Base-by-base conservation (phyloP, 2,113 vertebrate species). In the Ictidomys tridecemlineatus region DNA sequence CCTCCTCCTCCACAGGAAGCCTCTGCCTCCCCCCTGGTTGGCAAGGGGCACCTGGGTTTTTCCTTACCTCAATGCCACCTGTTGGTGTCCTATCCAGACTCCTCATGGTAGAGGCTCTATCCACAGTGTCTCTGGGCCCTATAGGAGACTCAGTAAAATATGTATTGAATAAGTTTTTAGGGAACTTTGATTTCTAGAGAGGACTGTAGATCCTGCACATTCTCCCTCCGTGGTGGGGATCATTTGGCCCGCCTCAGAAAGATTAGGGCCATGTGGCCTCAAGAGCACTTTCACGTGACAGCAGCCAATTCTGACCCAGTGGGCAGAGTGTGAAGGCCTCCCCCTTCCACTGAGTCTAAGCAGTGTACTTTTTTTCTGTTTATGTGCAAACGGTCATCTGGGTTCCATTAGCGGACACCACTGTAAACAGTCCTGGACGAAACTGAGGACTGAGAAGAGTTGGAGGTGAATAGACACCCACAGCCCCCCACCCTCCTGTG, bases 371-470 rank as follows among this genome's bases (percentile, higher is more conserved):
- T 77, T 76, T 85, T 93, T 48, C 95, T 94, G 77, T 37, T 67
- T 97, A 34, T 96, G 70, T 85, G 42, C 80, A 96, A 77, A 86
- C 88, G 97, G 94, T 91, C 79, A 37, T 78, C 93, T 97, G 96
- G 98, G 85, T 93, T 97, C 95, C 14, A 32, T 98, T 95, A 97
- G 28, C 61, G 51, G 77, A 32, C 77, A 92, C 69, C 42, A 94
- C 90, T 92, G 65, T 96, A 98, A 96, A 89, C 93, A 77, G 82
- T 96, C n/a, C 0, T 17, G 93, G 67, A 92, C 76, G 91, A 56
- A 95, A 90, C 72, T 77, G 78, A 95, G 73, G 78, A 39, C 58
- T 97, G 32, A n/a, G 30, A 94, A 96, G 42, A 93, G 39, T 83
- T 37, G 93, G 95, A 94, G 86, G 94, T 73, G 79, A 79, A 58